Percentiles rank a stretch among this genome's conserved stretches.
These are phyloP conservation scores for Capitella teleta DNA, from an alignment of 1,140 invertebrate genomes.

Conservation along the genomic window DNA sequence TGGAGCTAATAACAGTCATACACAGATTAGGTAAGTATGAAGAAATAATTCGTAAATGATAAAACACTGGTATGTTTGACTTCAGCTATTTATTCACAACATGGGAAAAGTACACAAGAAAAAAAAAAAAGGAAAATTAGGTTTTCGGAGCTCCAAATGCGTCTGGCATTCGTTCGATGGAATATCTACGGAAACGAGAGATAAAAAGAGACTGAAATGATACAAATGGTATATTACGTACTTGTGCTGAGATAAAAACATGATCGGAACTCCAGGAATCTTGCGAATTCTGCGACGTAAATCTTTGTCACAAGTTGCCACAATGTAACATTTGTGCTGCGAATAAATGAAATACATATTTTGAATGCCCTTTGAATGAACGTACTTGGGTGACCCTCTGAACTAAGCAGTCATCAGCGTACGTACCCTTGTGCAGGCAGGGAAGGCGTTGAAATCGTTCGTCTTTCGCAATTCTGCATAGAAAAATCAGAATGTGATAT, in stretches of 20 bases:
- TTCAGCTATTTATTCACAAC: too few species aligned
- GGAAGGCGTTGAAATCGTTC: conserved; percentile 80
- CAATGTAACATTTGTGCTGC: conserved; percentile 98
- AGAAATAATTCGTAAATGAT: too few species aligned
- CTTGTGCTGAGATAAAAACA: conserved; percentile 87
- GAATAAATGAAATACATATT: background rate
- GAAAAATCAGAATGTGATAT: background rate
- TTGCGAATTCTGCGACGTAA: conserved; percentile 91
- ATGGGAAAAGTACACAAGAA: too few species aligned
- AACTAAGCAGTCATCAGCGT: conserved; percentile 98
- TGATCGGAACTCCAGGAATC: conserved; percentile 97
- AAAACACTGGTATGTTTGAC: too few species aligned
- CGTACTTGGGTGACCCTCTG: conserved; percentile 78
- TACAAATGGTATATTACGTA: conserved; percentile 19
- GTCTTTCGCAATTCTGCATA: conserved; percentile 76
- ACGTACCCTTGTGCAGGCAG: conserved; percentile 95
- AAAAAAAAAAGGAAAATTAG: too few species aligned
- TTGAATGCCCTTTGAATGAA: background rate
- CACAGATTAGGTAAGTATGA: too few species aligned
- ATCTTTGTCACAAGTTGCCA: conserved; percentile 98
- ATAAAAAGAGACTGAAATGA: background rate
- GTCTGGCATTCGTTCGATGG: conserved; percentile 97
- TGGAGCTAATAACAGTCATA: too few species aligned
- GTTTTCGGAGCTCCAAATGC: conserved; percentile 78
- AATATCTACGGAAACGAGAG: conserved; percentile 50